Conservation (phyloP, 2,888 invertebrate genomes). For the Deilephila elpenor region DNA sequence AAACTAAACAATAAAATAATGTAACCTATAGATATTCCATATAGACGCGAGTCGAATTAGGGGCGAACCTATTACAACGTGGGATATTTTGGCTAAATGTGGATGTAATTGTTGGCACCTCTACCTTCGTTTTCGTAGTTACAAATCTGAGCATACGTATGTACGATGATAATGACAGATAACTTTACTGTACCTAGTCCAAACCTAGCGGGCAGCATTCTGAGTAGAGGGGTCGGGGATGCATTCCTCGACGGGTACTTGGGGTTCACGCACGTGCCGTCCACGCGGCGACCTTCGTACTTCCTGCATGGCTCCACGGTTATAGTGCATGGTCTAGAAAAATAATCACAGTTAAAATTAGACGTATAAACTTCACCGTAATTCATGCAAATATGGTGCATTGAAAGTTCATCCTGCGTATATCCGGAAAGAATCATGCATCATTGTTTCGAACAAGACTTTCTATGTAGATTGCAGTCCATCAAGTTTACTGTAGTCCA, state of each 20-base stretch:
- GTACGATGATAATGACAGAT: not conserved
- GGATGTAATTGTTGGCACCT: too few species aligned
- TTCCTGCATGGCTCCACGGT: constrained; percentile 47
- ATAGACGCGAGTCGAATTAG: too few species aligned
- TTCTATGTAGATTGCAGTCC: too few species aligned
- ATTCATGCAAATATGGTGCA: not conserved
- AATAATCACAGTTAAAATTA: not conserved
- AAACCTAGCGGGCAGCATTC: constrained; percentile 51
- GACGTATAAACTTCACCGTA: not conserved
- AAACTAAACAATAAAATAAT: not conserved
- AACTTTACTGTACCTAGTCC: constrained; percentile 36
- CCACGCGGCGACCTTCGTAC: constrained; percentile 52
- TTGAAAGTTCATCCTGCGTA: too few species aligned
- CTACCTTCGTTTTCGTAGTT: too few species aligned
- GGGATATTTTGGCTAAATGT: too few species aligned
- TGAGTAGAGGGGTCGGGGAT: constrained; percentile 47
- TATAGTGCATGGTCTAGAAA: constrained; percentile 47
- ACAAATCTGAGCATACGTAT: too few species aligned
- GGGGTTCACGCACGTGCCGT: constrained; percentile 54
- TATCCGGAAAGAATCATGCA: too few species aligned
- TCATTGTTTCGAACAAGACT: too few species aligned
- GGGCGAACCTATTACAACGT: too few species aligned
- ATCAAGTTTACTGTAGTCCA: too few species aligned
- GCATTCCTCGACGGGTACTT: constrained; percentile 53
- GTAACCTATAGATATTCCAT: too few species aligned